Evolutionary conservation across 2,113 vertebrate genomes (phyloP), one percentile per base, ranked within the genome.

Genomic region (Opisthocomus hoazin): DNA sequence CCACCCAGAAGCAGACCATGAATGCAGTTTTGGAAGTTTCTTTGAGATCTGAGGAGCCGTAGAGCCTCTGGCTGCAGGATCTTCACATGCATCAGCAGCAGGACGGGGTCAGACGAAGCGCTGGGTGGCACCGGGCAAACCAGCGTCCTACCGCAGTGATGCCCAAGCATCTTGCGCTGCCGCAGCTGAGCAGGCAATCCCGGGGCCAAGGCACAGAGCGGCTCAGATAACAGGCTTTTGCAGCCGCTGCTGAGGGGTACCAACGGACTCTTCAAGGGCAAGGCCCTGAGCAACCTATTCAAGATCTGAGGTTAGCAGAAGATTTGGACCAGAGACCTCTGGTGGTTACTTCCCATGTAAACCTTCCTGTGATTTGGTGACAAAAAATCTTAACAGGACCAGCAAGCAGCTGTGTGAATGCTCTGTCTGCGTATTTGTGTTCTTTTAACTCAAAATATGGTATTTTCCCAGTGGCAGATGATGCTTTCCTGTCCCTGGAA

Each of bases 61-160:
- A 5, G n/a, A 50, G 9, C 39, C 8, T 18, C 20, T 1, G 3
- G 20, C 60, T 64, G 60, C 20, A 57, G 41, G 76, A 12, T 75
- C 2, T 81, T 68, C 36, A 50, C 0, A 0, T 1, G 3, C 39
- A 27, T 18, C 2, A 3, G 23, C 41, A 68, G 39, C 53, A 48
- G 61, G 34, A 43, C 27, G 1, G 0, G 27, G 43, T n/a, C 48
- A 75, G 20, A 11, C 1, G 2, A 41, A 36, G 61, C 3, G 3
- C 60, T 74, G 61, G 14, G 19, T 34, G 46, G 24, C 51, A 71
- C 34, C 3, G 3, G 10, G 19, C 45, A 73, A 74, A 53, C 20
- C 68, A 32, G 53, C 15, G 20, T 46, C 53, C 29, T 68, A 2
- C 11, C 2, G 1, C 48, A 54, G 39, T 6, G 39, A 19, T 81